A percentile compares a stretch with the other conserved stretches of the same genome.
Conservation (phyloP, 2,113 vertebrate species). For the Tinamus guttatus region DNA sequence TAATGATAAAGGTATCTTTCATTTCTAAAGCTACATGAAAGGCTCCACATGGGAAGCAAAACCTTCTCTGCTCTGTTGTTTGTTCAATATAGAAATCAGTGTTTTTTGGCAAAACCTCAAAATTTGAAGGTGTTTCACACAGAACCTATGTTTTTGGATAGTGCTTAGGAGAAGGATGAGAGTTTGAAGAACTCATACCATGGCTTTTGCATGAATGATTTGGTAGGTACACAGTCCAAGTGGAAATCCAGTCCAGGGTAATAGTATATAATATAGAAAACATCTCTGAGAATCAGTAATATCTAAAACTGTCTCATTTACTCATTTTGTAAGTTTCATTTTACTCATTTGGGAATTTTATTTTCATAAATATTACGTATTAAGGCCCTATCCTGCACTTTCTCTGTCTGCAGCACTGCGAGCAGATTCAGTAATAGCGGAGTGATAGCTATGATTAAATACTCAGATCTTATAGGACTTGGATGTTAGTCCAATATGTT, state of each 20-base stretch:
- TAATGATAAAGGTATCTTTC: background rate
- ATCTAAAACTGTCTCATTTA: background rate
- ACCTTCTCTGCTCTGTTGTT: background rate
- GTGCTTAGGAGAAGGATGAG: background rate
- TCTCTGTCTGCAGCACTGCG: background rate
- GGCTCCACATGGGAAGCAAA: background rate
- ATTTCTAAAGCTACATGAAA: background rate
- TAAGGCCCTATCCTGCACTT: background rate
- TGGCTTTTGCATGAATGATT: background rate
- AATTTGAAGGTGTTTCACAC: background rate
- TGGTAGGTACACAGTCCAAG: background rate
- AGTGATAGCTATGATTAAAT: background rate
- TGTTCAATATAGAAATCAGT: background rate
- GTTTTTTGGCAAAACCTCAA: background rate
- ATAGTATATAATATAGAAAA: background rate
- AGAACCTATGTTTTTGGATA: background rate
- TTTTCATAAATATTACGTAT: background rate
- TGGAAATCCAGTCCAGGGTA: background rate
- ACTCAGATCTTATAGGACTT: background rate
- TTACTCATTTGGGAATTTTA: background rate
- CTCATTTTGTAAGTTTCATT: background rate
- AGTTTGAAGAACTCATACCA: background rate
- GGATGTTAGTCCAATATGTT: accelerated
- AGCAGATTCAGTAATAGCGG: background rate
- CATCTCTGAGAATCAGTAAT: background rate